These are phyloP conservation scores for Clarias batrachus DNA, from an alignment of 2,113 vertebrate genomes.

Conservation along the genomic window DNA sequence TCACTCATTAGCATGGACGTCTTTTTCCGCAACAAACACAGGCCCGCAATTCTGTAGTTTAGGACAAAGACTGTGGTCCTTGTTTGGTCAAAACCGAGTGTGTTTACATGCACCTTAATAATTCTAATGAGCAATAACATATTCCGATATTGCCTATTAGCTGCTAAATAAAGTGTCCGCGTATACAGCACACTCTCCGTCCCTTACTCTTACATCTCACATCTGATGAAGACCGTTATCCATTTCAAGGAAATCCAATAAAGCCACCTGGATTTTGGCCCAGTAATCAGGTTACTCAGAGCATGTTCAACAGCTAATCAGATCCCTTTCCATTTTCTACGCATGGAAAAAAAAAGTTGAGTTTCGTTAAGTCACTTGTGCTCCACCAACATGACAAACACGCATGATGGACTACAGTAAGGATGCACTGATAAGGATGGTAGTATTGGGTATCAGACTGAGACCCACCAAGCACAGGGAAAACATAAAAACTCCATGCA, in stretches of 20 bases:
- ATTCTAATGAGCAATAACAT: not conserved
- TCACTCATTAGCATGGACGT: not conserved
- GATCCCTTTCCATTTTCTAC: too few species aligned
- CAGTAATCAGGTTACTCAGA: not conserved
- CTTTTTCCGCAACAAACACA: not conserved
- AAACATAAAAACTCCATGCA: too few species aligned
- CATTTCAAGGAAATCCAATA: conserved; percentile 19
- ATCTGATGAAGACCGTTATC: not conserved
- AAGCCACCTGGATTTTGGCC: conserved; percentile 13
- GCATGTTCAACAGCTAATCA: not conserved
- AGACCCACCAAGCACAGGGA: too few species aligned
- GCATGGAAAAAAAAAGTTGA: not conserved
- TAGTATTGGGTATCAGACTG: too few species aligned
- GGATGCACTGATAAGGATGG: too few species aligned
- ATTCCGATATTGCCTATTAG: not conserved
- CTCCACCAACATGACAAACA: not conserved
- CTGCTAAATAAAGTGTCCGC: not conserved
- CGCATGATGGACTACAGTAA: too few species aligned
- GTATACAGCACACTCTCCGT: not conserved
- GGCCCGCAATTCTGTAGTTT: too few species aligned
- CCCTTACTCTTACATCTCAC: not conserved
- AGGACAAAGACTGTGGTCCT: not conserved
- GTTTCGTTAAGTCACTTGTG: not conserved
- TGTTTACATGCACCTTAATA: not conserved
- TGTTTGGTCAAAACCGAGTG: not conserved